Percentiles rank a stretch among this genome's conserved stretches.
Conservation (phyloP, 2,113 vertebrate species). For the Cyrtonyx montezumae region DNA sequence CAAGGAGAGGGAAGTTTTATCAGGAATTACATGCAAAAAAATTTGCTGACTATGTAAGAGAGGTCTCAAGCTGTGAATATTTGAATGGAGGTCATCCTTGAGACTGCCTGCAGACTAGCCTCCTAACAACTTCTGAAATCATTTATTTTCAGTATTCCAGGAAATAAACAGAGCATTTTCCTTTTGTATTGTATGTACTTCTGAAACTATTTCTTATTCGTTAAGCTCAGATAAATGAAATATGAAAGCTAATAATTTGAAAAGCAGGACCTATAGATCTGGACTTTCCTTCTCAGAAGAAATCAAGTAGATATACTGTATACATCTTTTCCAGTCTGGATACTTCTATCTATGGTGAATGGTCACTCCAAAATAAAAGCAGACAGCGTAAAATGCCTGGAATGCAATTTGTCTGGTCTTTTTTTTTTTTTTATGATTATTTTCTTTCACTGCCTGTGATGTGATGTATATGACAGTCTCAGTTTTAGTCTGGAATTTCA, state of each 20-base stretch:
- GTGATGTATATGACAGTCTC: constrained; percentile 30
- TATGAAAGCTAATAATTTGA: neutral
- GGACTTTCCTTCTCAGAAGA: neutral
- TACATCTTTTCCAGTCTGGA: neutral
- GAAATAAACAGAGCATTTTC: neutral
- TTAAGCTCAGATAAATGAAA: neutral
- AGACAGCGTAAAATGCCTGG: constrained; percentile 48
- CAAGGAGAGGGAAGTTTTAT: neutral
- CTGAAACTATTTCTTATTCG: neutral
- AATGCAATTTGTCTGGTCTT: constrained; percentile 15
- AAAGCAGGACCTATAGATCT: neutral
- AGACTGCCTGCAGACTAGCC: neutral
- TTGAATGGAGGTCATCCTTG: neutral
- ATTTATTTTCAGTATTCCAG: constrained; percentile 5
- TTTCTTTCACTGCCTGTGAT: constrained; percentile 25
- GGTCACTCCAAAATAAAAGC: constrained; percentile 18
- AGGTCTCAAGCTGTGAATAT: neutral
- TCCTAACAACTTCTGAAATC: neutral
- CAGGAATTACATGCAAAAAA: neutral
- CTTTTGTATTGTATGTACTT: neutral
- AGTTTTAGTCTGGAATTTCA: constrained; percentile 50
- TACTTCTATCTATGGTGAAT: neutral
- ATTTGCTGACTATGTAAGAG: neutral
- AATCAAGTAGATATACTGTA: neutral
- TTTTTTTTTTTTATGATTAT: neutral